A percentile compares a stretch with the other conserved stretches of the same genome.
Conservation (phyloP, 2,888 invertebrate genomes). For the Caenorhabditis drosophilae region DNA sequence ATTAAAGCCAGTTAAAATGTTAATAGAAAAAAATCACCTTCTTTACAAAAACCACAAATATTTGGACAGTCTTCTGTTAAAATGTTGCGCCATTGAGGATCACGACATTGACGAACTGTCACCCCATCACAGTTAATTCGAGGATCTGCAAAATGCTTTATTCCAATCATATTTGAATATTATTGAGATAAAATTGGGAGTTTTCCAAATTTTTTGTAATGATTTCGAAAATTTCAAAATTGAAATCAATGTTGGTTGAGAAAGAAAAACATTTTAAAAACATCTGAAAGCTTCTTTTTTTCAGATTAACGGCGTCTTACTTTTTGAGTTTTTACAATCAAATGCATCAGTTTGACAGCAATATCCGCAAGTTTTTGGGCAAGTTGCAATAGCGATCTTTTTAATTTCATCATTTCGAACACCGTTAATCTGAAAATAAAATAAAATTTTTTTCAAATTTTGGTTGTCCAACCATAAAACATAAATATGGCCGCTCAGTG, state of each 20-base stretch:
- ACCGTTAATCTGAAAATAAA: conserved; percentile 21
- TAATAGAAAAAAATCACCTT: no score
- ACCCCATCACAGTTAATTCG: conserved; percentile 35
- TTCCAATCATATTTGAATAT: not conserved
- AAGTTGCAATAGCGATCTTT: conserved; percentile 24
- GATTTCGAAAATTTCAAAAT: no score
- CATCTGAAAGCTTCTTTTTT: not conserved
- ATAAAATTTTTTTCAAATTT: not conserved
- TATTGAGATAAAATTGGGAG: not conserved
- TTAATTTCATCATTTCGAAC: conserved; percentile 36
- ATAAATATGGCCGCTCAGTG: conserved; percentile 19
- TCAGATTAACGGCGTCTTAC: conserved; percentile 16
- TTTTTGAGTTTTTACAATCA: conserved; percentile 32
- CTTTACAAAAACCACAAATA: conserved; percentile 40
- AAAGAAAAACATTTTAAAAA: not conserved
- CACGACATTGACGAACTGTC: conserved; percentile 35
- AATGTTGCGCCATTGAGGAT: conserved; percentile 39
- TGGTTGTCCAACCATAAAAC: conserved; percentile 17
- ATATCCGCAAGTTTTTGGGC: conserved; percentile 44
- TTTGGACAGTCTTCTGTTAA: conserved; percentile 42
- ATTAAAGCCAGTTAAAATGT: no score
- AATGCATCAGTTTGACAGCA: conserved; percentile 38
- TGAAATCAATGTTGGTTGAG: not conserved
- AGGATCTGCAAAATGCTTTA: conserved; percentile 31
- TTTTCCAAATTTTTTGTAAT: no score